Evolutionary conservation across 2,888 invertebrate species (phyloP), one percentile per base, ranked within the genome.

Genomic region (Argynnis bischoffii): DNA sequence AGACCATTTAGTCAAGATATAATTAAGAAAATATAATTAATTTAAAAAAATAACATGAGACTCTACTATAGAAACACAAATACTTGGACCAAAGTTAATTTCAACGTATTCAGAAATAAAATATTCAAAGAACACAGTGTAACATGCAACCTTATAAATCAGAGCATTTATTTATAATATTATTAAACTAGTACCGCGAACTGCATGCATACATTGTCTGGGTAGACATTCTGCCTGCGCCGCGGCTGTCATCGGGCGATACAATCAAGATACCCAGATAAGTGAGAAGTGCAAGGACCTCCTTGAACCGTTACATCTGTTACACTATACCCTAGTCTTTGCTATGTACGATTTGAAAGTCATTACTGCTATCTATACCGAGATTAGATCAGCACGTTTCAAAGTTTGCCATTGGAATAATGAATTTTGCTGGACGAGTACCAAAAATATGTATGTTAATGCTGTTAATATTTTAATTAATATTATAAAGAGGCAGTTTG

Each of bases 141-240:
- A 46, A 6, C n/a, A n/a, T 55, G 31, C 55, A 55, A n/a, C 35
- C 35, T 8, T 41, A 63, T 53, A 64, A 64, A 70, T 65, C 64
- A 63, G 57, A 65, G 65, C 66, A 60, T 72, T 65, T 69, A 66
- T 71, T 64, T 71, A 77, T 72, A 70, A 77, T 69, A 74, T 76
- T 76, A 79, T 63, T 54, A 65, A 57, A 78, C 74, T n/a, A 75
- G 70, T 82, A 82, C 82, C 74, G 72, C 71, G 81, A 79, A 84
- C 26, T 77, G 77, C 77, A 75, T 72, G 64, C 60, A 70, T 69
- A 69, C 61, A 66, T 72, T 66, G 65, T 35, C 73, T 76, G 74
- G 77, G 79, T 74, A 80, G 82, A 86, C 85, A 85, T 84, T 83
- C 82, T 72, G 84, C 75, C 82, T 79, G 81, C 81, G 81, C 70